Evolutionary conservation across 1,140 invertebrate species (phyloP), one percentile per base, ranked within the genome.

Genomic region (Dryas iulia): DNA sequence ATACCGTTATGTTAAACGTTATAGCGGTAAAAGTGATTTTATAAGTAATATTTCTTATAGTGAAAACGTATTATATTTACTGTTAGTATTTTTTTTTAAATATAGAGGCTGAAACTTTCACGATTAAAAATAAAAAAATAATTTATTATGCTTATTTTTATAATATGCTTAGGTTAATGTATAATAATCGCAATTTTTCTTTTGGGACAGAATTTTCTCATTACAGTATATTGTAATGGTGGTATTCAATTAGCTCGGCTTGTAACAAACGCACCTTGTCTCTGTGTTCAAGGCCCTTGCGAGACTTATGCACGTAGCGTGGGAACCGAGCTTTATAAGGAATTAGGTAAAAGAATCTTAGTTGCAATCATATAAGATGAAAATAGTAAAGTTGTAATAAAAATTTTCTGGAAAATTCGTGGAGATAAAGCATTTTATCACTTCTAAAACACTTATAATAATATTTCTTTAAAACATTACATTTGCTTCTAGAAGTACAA

Each of bases 251-350:
- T 61, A 61, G 59, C 30, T 61, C 59, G 35, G 25, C 25, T 39
- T 35, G 59, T 26, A 61, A 61, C 59, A 61, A 61, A 47, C 59
- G 59, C 59, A 61, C 33, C 59, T 47, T 61, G 59, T 61, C 59
- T 52, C 25, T 26, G 59, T 47, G 39, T 61, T 61, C 59, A 63
- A 63, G 39, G 60, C 26, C 8, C 14, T 63, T 10, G 6, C 2
- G 12, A 28, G 26, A 31, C 18, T 54, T 31, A 23, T 54, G 25
- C 8, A 28, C 52, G 39, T 63, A 66, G 64, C 64, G 64, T 66
- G 64, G 64, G 64, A 66, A 66, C 56, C 31, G 23, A 59, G 18
- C 23, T 52, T 21, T 59, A 66, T n/a, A 57, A 52, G 64, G 35
- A 52, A 57, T 66, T 39, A 18, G 63, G 31, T 65, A 65, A 61